Evolutionary conservation across 2,888 invertebrate species (phyloP).

Genomic region (Hoplodrina ambigua): DNA sequence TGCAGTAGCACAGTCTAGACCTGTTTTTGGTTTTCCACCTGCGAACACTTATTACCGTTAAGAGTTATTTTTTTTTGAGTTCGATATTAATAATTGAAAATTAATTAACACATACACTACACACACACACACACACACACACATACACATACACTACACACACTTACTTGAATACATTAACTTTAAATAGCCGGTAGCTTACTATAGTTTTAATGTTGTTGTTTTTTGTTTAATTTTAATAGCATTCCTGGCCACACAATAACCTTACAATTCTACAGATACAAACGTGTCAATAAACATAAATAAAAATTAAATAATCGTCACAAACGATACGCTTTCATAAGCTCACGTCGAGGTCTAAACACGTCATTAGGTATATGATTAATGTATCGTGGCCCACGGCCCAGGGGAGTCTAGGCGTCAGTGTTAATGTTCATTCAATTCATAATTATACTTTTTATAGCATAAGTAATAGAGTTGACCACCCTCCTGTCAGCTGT

Average conservation of each 20-base stretch:
- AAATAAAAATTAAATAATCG: constrained; percentile 72
- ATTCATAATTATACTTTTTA: constrained; percentile 79
- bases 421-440: constrained; percentile 78
- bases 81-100: constrained; percentile 8
- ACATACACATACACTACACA: too few species aligned
- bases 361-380: constrained; percentile 79
- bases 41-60: constrained; percentile 17
- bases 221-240: too few species aligned
- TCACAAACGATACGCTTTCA: constrained; percentile 65
- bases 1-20: constrained; percentile 21
- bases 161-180: constrained; percentile 12
- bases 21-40: constrained; percentile 10
- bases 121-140: too few species aligned
- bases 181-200: constrained; percentile 7
- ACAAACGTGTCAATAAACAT: constrained; percentile 42
- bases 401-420: constrained; percentile 79
- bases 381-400: constrained; percentile 76
- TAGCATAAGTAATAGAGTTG: constrained; percentile 65
- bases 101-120: too few species aligned
- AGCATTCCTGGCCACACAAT: constrained; percentile 23
- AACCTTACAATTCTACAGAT: constrained; percentile 7
- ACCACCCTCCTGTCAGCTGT: constrained; percentile 65
- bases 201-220: background rate
- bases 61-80: constrained; percentile 5
- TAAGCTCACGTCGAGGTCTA: constrained; percentile 65